Conservation (phyloP, 1,140 invertebrate genomes). For the Drosophila nebulosa region DNA sequence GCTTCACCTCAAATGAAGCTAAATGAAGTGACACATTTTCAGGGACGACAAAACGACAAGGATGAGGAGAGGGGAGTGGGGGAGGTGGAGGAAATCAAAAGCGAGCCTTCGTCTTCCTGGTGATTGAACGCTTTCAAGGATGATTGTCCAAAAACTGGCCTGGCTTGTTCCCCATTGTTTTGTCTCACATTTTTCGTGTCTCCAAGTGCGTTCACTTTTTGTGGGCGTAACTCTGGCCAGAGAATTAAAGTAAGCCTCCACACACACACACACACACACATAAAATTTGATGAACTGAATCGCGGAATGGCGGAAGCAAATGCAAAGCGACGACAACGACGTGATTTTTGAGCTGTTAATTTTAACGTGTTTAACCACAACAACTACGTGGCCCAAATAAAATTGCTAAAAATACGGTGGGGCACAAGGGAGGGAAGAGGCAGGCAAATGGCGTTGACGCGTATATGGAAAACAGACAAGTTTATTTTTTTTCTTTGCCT, state of each 20-base stretch:
- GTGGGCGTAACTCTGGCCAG: constrained; percentile 14
- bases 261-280: no score
- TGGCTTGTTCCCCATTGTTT: neutral
- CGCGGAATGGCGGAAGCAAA: constrained; percentile 56
- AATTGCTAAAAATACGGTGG: neutral
- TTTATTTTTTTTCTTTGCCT: neutral
- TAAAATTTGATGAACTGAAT: constrained; percentile 27
- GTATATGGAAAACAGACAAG: neutral
- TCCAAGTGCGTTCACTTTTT: constrained; percentile 22
- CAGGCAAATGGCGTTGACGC: neutral
- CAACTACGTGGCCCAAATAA: constrained; percentile 56
- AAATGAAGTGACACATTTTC: constrained; percentile 60
- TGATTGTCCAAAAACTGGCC: constrained; percentile 37
- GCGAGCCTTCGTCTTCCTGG: constrained; percentile 55
- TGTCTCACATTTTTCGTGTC: neutral
- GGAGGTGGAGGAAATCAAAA: neutral
- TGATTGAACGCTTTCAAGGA: constrained; percentile 74
- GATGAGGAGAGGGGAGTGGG: constrained; percentile 8
- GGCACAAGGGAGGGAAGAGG: neutral
- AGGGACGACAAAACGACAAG: constrained; percentile 40
- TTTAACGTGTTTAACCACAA: constrained; percentile 62
- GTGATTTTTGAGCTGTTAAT: constrained; percentile 59
- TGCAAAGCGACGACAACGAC: constrained; percentile 40
- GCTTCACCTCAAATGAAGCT: constrained; percentile 34
- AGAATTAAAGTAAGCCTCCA: neutral